Evolutionary conservation across 2,888 invertebrate species (phyloP), one percentile per base, ranked within the genome.

Genomic region (Beris morrisii): DNA sequence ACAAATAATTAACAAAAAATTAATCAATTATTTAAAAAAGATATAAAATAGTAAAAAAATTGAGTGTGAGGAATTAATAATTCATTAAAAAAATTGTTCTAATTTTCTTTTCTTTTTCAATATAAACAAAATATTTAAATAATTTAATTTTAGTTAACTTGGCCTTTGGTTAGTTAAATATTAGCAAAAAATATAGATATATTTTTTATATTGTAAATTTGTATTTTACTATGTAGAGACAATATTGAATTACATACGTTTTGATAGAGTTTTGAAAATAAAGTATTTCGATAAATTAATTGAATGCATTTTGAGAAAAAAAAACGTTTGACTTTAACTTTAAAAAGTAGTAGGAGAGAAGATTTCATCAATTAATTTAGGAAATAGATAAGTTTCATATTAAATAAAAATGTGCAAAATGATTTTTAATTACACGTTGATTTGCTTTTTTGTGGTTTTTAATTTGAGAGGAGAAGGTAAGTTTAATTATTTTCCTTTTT

Each of bases 151-250:
- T 79, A 76, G 80, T 81, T 80, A 81, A 81, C 80, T 81, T 81
- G 80, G 80, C 80, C 81, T 81, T 81, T 80, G 80, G 80, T 81
- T 81, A 81, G 80, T 81, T 79, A 73, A 74, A 75, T 78, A 70
- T 78, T 73, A 73, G 73, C 72, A 71, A 70, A 69, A 38, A 38
- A 38, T 38, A 38, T 38, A 38, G 69, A 70, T 69, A 64, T 69
- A 69, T 54, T 65, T 44, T 61, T 65, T 64, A 53, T 53, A 54
- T 43, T 63, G 59, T 59, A 59, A 59, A 59, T 59, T 12, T 59
- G 59, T 59, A 48, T 48, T 59, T 59, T 15, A 59, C 50, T 59
- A 59, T 32, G 38, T 31, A 61, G 61, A 61, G 50, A 50, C 50
- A 61, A 61, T 38, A 52, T 58, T 61, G 32, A 61, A 61, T 61